phyloP scores from a whole-genome alignment of 2,113 vertebrate species.

The Nibea albiflora region DNA sequence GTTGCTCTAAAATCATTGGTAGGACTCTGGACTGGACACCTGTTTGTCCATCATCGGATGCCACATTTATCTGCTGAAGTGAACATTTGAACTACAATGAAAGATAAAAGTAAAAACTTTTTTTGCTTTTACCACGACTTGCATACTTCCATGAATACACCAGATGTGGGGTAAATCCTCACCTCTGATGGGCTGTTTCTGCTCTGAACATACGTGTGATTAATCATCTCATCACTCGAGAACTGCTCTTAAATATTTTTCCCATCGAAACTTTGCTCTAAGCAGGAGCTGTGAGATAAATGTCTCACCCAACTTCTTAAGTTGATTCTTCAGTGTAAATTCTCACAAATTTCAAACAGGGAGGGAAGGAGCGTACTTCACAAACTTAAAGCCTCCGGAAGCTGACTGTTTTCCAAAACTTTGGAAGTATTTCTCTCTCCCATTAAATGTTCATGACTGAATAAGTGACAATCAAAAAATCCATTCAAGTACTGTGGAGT shows the following conservation, averaged over 20 bases:
- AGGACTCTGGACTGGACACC: neutral
- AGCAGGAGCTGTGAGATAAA: neutral
- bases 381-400: too few species aligned
- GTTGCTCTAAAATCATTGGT: neutral
- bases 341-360: too few species aligned
- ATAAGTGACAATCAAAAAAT: too few species aligned
- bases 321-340: neutral
- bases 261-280: neutral
- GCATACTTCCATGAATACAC: neutral
- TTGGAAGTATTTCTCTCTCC: too few species aligned
- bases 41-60: neutral
- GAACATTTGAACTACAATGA: neutral
- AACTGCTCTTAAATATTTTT: neutral
- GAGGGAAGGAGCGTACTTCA: too few species aligned
- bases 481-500: too few species aligned
- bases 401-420: too few species aligned
- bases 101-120: neutral
- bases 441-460: too few species aligned
- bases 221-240: neutral
- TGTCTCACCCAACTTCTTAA: neutral
- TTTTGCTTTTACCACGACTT: neutral
- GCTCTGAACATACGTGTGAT: slow-evolving; percentile 2
- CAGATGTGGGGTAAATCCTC: neutral
- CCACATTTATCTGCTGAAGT: neutral
- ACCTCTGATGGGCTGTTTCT: neutral